Conservation (phyloP, 2,888 invertebrate genomes). For the Pteria penguin region DNA sequence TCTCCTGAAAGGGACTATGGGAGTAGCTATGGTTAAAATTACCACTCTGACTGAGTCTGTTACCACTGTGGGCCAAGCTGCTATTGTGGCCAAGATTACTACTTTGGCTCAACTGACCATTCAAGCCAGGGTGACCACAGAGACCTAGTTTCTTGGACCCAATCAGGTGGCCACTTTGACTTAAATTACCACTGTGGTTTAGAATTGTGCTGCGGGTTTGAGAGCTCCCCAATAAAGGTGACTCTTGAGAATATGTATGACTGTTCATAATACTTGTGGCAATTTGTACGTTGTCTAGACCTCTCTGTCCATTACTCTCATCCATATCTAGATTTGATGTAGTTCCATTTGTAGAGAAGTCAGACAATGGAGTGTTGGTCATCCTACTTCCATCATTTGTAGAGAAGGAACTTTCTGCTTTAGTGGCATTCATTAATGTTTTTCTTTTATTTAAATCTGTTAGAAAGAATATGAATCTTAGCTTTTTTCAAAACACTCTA, state of each 20-base stretch:
- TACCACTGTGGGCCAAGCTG: not conserved
- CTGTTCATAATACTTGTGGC: not conserved
- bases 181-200: conserved; percentile 2
- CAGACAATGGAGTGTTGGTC: not conserved
- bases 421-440: conserved; percentile 55
- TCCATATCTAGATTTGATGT: conserved; percentile 3
- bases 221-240: not conserved
- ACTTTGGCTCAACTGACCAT: conserved; percentile 5
- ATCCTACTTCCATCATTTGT: not conserved
- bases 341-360: conserved; percentile 21
- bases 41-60: conserved; percentile 19
- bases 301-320: not conserved
- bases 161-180: not conserved
- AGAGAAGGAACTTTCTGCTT: conserved; percentile 34
- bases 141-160: not conserved
- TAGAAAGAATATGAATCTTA: too few species aligned
- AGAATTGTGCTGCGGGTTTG: not conserved
- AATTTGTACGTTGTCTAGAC: conserved; percentile 1
- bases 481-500: too few species aligned
- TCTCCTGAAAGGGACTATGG: conserved; percentile 1
- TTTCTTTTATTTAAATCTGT: conserved; percentile 71
- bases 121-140: not conserved
- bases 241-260: not conserved
- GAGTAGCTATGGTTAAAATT: conserved; percentile 12
- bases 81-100: not conserved